phyloP scores from a whole-genome alignment of 2,113 vertebrate genomes.

The Dendropsophus ebraccatus region DNA sequence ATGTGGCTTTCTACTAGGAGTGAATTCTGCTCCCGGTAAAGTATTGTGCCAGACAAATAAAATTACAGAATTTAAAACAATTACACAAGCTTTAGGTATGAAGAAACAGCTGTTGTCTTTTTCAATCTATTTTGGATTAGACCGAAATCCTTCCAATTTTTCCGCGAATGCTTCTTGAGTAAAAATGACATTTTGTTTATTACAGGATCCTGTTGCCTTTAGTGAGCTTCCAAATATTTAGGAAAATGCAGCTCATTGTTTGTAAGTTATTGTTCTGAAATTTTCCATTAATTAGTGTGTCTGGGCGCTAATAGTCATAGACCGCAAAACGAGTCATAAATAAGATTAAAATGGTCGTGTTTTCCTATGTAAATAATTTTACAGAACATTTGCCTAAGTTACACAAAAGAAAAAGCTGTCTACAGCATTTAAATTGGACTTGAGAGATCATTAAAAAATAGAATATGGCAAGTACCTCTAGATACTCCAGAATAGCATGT shows the following conservation, averaged over 20 bases:
- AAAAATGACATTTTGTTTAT: neutral
- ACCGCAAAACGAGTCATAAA: neutral
- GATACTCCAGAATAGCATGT: too few species aligned
- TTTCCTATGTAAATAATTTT: neutral
- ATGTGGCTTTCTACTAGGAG: neutral
- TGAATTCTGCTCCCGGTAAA: neutral
- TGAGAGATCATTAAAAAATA: too few species aligned
- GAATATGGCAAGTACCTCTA: too few species aligned
- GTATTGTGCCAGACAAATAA: neutral
- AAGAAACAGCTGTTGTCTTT: neutral
- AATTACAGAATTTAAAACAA: conserved; percentile 10
- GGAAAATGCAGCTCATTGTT: neutral
- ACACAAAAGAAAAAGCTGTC: too few species aligned
- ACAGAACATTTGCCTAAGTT: neutral
- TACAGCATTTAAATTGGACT: too few species aligned
- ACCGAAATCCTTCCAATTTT: neutral
- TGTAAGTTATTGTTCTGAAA: neutral
- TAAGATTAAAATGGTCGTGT: neutral
- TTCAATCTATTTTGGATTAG: neutral
- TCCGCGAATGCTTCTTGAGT: neutral
- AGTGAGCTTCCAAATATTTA: neutral
- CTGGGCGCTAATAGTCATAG: neutral
- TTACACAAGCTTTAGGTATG: neutral
- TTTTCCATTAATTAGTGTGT: neutral
- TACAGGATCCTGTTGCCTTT: neutral